Evolutionary conservation across 2,888 invertebrate species (phyloP).

Genomic region (Auanema freiburgensis): DNA sequence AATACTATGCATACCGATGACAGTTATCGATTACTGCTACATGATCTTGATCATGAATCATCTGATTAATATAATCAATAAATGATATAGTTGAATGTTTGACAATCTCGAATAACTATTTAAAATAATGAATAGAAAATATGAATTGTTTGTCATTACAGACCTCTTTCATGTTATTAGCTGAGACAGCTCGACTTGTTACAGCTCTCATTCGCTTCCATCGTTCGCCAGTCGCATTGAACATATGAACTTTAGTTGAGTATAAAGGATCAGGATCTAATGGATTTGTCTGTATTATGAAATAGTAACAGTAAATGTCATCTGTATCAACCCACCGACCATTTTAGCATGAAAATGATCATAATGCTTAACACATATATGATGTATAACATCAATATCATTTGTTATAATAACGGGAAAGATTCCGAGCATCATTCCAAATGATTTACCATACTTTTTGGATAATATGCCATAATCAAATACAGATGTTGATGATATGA

Average conservation of each 20-base stretch:
- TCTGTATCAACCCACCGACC: conserved; percentile 20
- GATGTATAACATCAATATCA: conserved; percentile 40
- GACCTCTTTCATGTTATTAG: conserved; percentile 39
- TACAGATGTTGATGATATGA: conserved; percentile 11
- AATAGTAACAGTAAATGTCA: background rate
- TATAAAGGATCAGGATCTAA: conserved; percentile 20
- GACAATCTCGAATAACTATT: conserved; percentile 36
- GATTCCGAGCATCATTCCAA: conserved; percentile 32
- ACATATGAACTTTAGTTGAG: conserved; percentile 61
- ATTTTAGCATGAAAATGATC: conserved; percentile 40
- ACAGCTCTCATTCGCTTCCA: conserved; percentile 69
- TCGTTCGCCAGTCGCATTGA: conserved; percentile 66
- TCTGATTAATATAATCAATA: conserved; percentile 26
- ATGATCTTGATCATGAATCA: background rate
- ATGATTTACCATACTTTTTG: conserved; percentile 21
- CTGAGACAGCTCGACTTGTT: conserved; percentile 61
- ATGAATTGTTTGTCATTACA: too few species aligned
- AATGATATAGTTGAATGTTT: conserved; percentile 30
- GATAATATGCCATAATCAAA: conserved; percentile 14
- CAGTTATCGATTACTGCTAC: conserved; percentile 20
- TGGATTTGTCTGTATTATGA: conserved; percentile 17
- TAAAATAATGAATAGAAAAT: conserved; percentile 12
- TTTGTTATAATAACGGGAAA: conserved; percentile 32
- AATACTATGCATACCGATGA: conserved; percentile 25
- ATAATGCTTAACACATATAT: conserved; percentile 32